A percentile compares a stretch with the other conserved stretches of the same genome.
Evolutionary conservation across 92 coral and sea anemone species (phyloP).

Genomic region (Pocillopora grandis): DNA sequence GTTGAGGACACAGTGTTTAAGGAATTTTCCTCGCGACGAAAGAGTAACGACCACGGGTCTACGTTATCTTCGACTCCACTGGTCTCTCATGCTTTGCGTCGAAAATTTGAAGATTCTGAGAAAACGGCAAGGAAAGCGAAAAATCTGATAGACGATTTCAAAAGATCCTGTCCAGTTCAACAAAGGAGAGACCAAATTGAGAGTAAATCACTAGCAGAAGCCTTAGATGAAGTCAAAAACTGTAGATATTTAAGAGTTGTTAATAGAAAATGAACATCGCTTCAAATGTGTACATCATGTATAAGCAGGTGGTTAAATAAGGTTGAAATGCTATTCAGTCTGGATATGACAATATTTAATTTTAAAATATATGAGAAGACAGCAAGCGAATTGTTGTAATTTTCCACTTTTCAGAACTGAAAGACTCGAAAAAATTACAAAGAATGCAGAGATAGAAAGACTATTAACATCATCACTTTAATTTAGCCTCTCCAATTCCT

Average conservation of each 20-base stretch:
- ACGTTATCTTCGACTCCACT: conserved; percentile 50
- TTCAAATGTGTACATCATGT: background rate
- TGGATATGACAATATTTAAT: no score
- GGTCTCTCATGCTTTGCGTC: conserved; percentile 67
- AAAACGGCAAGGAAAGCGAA: conserved; percentile 50
- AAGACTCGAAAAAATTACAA: no score
- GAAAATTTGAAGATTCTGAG: conserved; percentile 67
- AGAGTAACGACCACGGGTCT: conserved; percentile 1
- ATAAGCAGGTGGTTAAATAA: conserved; percentile 22
- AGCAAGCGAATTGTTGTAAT: no score
- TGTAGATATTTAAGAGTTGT: conserved; percentile 72
- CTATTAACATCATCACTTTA: no score
- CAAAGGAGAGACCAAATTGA: background rate
- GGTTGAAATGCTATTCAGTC: background rate
- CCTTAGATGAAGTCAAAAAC: conserved; percentile 73
- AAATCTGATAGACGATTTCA: conserved; percentile 55
- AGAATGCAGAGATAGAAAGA: no score
- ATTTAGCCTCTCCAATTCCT: no score
- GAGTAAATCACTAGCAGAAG: conserved; percentile 53
- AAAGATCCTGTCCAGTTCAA: conserved; percentile 24
- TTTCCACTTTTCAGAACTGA: no score
- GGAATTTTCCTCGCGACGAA: background rate
- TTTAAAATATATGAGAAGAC: no score
- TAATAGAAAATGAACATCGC: conserved; percentile 33
- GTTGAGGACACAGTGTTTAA: conserved; percentile 1